Conservation (phyloP, 1,140 invertebrate species). For the Pseudomyrmex concolor region DNA sequence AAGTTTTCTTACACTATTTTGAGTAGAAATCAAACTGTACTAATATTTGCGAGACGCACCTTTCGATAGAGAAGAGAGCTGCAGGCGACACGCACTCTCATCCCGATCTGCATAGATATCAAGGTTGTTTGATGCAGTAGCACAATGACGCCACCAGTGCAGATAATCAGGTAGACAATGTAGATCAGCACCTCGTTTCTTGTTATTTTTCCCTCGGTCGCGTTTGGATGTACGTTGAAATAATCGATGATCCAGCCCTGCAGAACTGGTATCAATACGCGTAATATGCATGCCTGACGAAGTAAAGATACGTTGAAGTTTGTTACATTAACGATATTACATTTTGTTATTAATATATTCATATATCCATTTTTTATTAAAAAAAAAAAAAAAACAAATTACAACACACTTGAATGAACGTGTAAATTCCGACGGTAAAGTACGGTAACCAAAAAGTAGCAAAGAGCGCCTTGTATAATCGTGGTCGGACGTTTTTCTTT, state of each 20-base stretch:
- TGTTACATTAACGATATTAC: neutral
- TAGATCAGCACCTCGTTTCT: conserved; percentile 79
- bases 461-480: conserved; percentile 81
- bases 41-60: conserved; percentile 78
- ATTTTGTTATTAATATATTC: no score
- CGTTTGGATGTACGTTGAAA: conserved; percentile 79
- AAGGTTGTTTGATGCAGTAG: conserved; percentile 84
- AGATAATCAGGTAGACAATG: conserved; percentile 77
- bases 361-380: neutral
- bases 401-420: conserved; percentile 72
- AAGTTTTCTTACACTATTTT: no score
- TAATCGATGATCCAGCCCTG: conserved; percentile 86
- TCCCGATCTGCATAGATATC: conserved; percentile 85
- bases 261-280: conserved; percentile 84
- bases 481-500: conserved; percentile 77
- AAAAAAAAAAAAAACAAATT: neutral
- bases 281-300: conserved; percentile 55
- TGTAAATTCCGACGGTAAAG: conserved; percentile 79
- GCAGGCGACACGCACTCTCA: conserved; percentile 87
- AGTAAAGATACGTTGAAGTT: neutral
- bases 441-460: conserved; percentile 84
- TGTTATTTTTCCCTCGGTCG: conserved; percentile 60
- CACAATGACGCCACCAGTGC: conserved; percentile 76
- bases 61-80: conserved; percentile 88
- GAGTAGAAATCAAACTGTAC: neutral